phyloP scores from a whole-genome alignment of 2,797 vertebrate genomes.

The Macropus fuliginosus region DNA sequence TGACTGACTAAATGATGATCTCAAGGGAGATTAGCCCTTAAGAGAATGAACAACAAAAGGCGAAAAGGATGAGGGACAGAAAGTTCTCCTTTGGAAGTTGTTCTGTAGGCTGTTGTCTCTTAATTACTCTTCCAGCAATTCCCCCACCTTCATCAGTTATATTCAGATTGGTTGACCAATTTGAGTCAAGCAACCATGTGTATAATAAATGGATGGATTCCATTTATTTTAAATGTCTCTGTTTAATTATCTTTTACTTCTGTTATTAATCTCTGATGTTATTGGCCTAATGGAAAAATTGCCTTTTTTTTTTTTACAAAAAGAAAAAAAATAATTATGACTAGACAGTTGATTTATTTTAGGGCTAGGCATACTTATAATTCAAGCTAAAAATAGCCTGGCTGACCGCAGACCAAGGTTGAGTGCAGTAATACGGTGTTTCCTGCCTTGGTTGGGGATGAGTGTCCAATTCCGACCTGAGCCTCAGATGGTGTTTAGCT shows the following conservation, averaged over 20 bases:
- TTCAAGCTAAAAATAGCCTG: conserved; percentile 72
- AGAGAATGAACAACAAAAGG: not conserved
- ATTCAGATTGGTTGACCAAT: conserved; percentile 83
- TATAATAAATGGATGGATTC: conserved; percentile 76
- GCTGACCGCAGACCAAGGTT: conserved; percentile 61
- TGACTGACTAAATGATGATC: not conserved
- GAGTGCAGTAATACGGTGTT: conserved; percentile 53
- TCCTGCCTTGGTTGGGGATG: conserved; percentile 51
- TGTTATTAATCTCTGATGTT: conserved; percentile 79
- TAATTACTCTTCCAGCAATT: conserved; percentile 72
- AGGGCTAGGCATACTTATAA: conserved; percentile 69
- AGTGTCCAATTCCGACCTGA: conserved; percentile 34
- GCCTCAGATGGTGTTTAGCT: not conserved
- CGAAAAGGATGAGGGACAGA: conserved; percentile 23
- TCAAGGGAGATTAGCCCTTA: conserved; percentile 36
- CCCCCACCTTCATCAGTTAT: conserved; percentile 74
- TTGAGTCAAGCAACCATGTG: conserved; percentile 78
- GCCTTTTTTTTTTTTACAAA: conserved; percentile 45
- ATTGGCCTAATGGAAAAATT: conserved; percentile 67
- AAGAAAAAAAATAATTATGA: conserved; percentile 72
- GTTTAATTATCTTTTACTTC: conserved; percentile 79
- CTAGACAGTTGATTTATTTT: conserved; percentile 74
- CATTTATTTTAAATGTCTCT: conserved; percentile 79
- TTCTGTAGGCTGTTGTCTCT: conserved; percentile 70
- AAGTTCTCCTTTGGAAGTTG: conserved; percentile 35